Percentiles rank a stretch among this genome's conserved stretches.
phyloP scores from a whole-genome alignment of 2,797 vertebrate species.

The Etheostoma perlongum region DNA sequence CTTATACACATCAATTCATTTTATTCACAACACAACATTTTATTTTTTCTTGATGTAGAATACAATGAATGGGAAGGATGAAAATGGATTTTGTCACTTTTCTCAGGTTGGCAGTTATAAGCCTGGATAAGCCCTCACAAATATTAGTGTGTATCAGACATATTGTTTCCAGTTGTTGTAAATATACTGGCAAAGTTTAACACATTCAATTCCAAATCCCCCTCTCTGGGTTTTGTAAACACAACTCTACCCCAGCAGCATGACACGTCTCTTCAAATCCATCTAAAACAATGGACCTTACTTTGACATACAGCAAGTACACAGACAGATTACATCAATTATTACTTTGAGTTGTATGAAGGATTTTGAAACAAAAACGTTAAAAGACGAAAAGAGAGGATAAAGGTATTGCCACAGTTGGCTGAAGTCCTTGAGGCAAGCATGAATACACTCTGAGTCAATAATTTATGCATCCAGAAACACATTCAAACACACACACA shows the following conservation, averaged over 20 bases:
- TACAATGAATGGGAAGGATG: constrained; percentile 74
- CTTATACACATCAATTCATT: constrained; percentile 66
- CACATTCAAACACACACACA: constrained; percentile 32
- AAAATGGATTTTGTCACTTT: constrained; percentile 79
- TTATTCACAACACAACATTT: constrained; percentile 50
- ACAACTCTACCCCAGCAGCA: constrained; percentile 41
- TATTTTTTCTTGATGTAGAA: constrained; percentile 59
- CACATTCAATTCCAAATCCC: constrained; percentile 56
- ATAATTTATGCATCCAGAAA: constrained; percentile 81
- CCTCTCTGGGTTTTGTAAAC: constrained; percentile 48
- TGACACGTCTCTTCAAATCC: constrained; percentile 33
- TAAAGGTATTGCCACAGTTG: constrained; percentile 72
- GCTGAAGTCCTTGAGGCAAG: constrained; percentile 77
- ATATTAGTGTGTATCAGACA: constrained; percentile 75
- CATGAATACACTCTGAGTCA: constrained; percentile 81
- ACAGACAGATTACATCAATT: constrained; percentile 58
- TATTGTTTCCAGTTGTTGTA: constrained; percentile 71
- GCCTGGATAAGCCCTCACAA: constrained; percentile 81
- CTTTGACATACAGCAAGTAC: constrained; percentile 25
- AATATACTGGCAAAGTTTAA: constrained; percentile 64
- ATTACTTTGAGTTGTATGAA: constrained; percentile 61
- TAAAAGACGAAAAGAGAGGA: constrained; percentile 58
- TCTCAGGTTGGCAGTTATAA: constrained; percentile 76
- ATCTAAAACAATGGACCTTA: constrained; percentile 34
- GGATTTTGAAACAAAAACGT: constrained; percentile 58